A percentile compares a stretch with the other conserved stretches of the same genome.
Conservation (phyloP, 2,888 invertebrate genomes). For the Phoenoteleia sp. region DNA sequence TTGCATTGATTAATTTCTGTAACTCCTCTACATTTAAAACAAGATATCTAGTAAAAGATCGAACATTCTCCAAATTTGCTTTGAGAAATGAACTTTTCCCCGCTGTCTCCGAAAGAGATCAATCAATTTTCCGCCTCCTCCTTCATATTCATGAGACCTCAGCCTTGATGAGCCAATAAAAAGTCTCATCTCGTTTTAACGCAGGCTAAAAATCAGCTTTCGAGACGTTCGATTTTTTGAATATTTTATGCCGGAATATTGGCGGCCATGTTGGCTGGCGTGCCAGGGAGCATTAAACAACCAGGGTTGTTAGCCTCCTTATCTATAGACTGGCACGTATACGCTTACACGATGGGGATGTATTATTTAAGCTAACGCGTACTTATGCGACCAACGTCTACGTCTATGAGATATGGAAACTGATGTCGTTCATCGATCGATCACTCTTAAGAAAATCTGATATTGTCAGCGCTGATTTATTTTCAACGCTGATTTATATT, state of each 20-base stretch:
- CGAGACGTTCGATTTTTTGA: conserved; percentile 76
- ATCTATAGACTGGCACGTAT: conserved; percentile 76
- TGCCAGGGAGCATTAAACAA: conserved; percentile 82
- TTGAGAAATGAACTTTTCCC: neutral
- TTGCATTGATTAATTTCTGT: no score
- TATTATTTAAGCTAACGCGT: conserved; percentile 80
- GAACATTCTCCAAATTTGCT: neutral
- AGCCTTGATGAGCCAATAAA: conserved; percentile 11
- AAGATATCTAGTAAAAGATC: neutral
- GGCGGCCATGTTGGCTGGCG: conserved; percentile 80
- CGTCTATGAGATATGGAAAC: conserved; percentile 52
- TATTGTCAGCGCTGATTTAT: conserved; percentile 26
- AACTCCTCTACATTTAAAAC: no score
- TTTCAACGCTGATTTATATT: no score
- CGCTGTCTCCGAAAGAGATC: conserved; percentile 18
- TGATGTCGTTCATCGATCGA: conserved; percentile 64
- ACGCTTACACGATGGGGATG: conserved; percentile 76
- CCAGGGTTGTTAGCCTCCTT: conserved; percentile 83
- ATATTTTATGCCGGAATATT: conserved; percentile 80
- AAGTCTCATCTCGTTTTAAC: conserved; percentile 11
- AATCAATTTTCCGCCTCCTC: conserved; percentile 9
- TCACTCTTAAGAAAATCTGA: conserved; percentile 39
- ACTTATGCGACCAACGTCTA: conserved; percentile 60
- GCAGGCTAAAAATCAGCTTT: conserved; percentile 35
- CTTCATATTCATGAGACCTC: conserved; percentile 24